Percentiles rank a stretch among this genome's conserved stretches.
phyloP scores from a whole-genome alignment of 2,888 invertebrate species.

The Meloe dianella region DNA sequence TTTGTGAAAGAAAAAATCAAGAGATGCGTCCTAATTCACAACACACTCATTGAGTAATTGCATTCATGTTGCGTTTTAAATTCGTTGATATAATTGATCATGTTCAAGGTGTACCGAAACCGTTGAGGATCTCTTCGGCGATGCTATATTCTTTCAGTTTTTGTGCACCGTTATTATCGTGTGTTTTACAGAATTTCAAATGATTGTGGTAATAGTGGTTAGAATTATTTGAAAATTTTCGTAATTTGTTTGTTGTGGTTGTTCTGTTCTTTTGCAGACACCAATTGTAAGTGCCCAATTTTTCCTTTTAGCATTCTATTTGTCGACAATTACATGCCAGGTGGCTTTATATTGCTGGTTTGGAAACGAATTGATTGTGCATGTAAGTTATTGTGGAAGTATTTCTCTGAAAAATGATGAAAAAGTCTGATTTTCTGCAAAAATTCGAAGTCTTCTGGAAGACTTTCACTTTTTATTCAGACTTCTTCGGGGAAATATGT shows the following conservation, averaged over 20 bases:
- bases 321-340: not conserved
- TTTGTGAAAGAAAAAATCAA: conserved; percentile 15
- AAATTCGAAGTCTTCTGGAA: too few relatives aligned
- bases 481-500: too few relatives aligned
- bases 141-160: conserved; percentile 25
- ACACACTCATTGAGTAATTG: conserved; percentile 17
- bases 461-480: too few relatives aligned
- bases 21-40: conserved; percentile 16
- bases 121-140: conserved; percentile 18
- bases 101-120: conserved; percentile 15
- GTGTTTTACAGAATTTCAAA: conserved; percentile 26
- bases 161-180: conserved; percentile 19
- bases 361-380: not conserved
- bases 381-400: not conserved
- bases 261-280: not conserved
- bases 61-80: too few relatives aligned
- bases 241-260: not conserved
- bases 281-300: not conserved
- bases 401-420: too few relatives aligned
- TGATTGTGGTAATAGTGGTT: conserved; percentile 19
- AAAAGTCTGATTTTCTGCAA: too few relatives aligned
- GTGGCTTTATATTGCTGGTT: not conserved
- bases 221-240: not conserved
- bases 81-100: too few relatives aligned
- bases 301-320: not conserved